Evolutionary conservation across 2,888 invertebrate genomes (phyloP).

Genomic region (Dione juno): DNA sequence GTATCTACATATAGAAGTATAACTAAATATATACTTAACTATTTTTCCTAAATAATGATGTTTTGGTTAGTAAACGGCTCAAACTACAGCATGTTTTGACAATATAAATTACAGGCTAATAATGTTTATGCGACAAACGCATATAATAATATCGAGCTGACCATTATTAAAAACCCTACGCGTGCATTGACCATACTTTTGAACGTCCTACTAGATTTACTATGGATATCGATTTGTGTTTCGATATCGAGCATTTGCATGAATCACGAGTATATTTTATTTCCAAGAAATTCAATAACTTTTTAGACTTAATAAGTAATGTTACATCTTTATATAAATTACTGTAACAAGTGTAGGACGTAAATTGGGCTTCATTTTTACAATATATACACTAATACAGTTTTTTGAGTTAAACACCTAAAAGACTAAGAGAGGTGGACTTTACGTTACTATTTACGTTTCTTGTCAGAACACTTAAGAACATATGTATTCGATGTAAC

Average conservation of each 20-base stretch:
- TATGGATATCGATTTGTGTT: conserved; percentile 8
- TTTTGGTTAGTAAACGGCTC: conserved; percentile 36
- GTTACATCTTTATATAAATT: conserved; percentile 14
- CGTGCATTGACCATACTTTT: conserved; percentile 17
- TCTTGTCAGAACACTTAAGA: conserved; percentile 31
- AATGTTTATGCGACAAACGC: conserved; percentile 54
- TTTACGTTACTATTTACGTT: conserved; percentile 28
- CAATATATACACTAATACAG: neutral
- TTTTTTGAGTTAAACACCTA: neutral
- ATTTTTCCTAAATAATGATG: neutral
- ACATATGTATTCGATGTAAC: conserved; percentile 50
- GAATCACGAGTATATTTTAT: neutral
- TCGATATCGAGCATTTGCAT: neutral
- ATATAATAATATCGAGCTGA: conserved; percentile 39
- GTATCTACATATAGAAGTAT: no score
- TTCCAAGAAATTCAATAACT: conserved; percentile 21
- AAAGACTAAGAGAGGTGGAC: conserved; percentile 10
- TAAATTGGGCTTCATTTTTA: conserved; percentile 1
- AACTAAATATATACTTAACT: conserved; percentile 32
- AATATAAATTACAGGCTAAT: conserved; percentile 34
- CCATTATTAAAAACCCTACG: conserved; percentile 12
- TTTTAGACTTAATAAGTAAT: conserved; percentile 7
- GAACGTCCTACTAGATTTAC: conserved; percentile 13
- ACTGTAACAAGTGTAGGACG: neutral
- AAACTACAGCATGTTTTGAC: conserved; percentile 25